Evolutionary conservation across 2,797 vertebrate species (phyloP), one percentile per base, ranked within the genome.

Genomic region (Coregonus sp.): DNA sequence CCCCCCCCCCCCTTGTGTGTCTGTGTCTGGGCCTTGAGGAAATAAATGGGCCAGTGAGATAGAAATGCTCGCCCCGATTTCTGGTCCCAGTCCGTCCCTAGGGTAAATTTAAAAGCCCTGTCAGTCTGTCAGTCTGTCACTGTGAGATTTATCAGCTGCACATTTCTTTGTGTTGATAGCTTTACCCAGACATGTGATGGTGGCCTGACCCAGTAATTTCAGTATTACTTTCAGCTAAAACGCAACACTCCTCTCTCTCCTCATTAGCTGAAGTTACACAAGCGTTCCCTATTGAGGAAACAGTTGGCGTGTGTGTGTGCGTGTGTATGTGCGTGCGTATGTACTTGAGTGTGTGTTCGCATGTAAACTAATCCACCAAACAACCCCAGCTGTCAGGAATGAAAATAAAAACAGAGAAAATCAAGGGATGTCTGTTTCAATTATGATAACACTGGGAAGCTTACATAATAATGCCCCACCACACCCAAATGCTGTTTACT

Each of bases 181-280:
- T 79, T 84, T 86, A 78, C 70, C 59, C 65, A 80, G 74, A 82
- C 88, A 91, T 7, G 65, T 83, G 84, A 90, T 5, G 4, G 52
- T 20, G 74, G 71, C n/a, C 75, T 78, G 78, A 84, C 83, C 80
- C 25, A 25, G 25, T 25, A 83, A 86, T 86, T 85, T 86, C 74
- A 75, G 85, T 75, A 88, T 89, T 87, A 90, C 88, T 88, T 89
- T 88, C 84, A 89, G 85, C 83, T 82, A 86, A 82, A 84, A 90
- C 84, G 89, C 89, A 92, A 90, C 74, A 37, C 7, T 7, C 7
- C 40, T 47, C 37, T 86, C 69, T 25, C 37, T 12, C 66, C 61
- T 72, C 80, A 81, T 87, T 85, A 87, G 86, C 87, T 86, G 52
- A 88, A 89, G 87, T 93, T 92, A 93, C 86, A 93, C 90, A 92